A percentile compares a stretch with the other conserved stretches of the same genome.
These are phyloP conservation scores for Aphelenchoides fujianensis DNA, from an alignment of 1,140 invertebrate genomes.

Conservation along the genomic window DNA sequence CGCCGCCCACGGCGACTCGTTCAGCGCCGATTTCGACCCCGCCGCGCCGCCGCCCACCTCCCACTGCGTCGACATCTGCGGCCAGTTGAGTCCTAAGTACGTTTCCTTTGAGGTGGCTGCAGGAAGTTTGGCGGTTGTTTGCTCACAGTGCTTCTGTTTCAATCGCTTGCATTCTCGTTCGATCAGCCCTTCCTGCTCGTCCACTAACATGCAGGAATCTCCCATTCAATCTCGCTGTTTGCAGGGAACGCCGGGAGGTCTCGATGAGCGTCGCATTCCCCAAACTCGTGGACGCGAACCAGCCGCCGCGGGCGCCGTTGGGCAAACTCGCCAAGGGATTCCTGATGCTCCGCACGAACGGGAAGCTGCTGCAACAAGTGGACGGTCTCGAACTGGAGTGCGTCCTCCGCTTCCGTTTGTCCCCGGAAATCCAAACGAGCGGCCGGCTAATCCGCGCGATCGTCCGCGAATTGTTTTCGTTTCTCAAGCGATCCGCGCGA, in stretches of 20 bases:
- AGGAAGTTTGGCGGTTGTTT: background rate
- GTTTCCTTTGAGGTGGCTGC: background rate
- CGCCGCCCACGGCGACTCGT: background rate
- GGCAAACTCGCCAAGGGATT: slow-evolving; percentile 6
- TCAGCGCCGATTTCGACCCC: too few species aligned
- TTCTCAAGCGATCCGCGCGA: background rate
- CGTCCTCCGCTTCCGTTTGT: background rate
- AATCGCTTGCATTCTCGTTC: background rate
- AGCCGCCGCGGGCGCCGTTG: background rate
- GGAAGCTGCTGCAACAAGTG: background rate
- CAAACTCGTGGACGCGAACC: background rate
- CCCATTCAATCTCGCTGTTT: too few species aligned
- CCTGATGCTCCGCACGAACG: background rate
- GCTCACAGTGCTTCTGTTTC: slow-evolving; percentile 1
- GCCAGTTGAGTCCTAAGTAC: background rate
- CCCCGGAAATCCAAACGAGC: too few species aligned
- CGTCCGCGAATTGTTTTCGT: background rate
- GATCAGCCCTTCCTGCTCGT: too few species aligned
- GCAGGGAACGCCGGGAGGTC: too few species aligned
- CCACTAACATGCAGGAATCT: too few species aligned
- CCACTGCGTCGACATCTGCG: background rate
- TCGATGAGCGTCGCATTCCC: too few species aligned
- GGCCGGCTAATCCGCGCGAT: background rate
- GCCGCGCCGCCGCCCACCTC: background rate
- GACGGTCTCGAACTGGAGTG: slow-evolving; percentile 17